phyloP scores from a whole-genome alignment of 2,113 vertebrate species.

The Apus apus region DNA sequence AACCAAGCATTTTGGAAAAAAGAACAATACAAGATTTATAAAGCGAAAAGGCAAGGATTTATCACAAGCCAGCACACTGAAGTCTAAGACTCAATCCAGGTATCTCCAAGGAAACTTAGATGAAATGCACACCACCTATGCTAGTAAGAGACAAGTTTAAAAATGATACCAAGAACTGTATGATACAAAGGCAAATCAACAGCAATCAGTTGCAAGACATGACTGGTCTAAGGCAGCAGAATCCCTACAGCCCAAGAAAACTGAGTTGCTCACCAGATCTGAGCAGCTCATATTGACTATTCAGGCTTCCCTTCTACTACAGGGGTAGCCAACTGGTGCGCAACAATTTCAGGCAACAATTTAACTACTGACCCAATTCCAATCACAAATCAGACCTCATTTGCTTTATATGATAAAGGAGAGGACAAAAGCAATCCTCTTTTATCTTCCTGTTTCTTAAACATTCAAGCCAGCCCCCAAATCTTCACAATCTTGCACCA shows the following conservation, averaged over 20 bases:
- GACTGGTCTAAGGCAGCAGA: background rate
- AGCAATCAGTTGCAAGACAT: background rate
- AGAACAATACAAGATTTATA: background rate
- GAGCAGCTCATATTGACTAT: background rate
- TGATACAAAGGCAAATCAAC: background rate
- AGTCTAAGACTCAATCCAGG: background rate
- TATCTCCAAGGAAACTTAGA: background rate
- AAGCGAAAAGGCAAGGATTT: background rate
- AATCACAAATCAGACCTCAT: background rate
- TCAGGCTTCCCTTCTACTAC: background rate
- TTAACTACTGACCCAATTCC: background rate
- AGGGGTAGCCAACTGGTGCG: rapidly evolving
- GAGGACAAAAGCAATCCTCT: background rate
- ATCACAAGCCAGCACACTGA: background rate
- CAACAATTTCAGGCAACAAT: background rate
- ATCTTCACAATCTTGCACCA: background rate
- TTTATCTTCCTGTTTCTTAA: background rate
- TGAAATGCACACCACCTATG: background rate
- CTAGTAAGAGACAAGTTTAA: background rate
- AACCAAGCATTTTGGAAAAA: background rate
- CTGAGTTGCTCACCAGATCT: background rate
- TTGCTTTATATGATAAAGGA: background rate
- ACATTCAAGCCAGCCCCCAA: background rate
- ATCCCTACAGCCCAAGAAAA: background rate
- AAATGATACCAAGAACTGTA: background rate